Conservation (phyloP, 2,113 vertebrate genomes). For the Galemys pyrenaicus region DNA sequence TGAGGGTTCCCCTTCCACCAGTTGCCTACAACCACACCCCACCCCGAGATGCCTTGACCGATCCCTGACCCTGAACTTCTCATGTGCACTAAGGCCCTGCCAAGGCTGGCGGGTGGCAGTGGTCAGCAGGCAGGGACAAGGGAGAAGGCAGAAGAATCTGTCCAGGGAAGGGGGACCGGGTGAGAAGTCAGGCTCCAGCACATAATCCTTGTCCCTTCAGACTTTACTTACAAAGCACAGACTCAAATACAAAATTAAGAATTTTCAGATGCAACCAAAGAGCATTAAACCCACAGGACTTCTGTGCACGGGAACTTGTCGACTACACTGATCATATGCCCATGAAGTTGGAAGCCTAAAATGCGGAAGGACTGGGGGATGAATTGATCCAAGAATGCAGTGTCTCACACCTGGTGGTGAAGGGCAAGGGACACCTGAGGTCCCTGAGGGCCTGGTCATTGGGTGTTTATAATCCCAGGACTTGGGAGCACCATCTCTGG, state of each 20-base stretch:
- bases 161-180: rapidly evolving
- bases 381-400: neutral
- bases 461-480: neutral
- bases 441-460: neutral
- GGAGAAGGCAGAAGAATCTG: neutral
- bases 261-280: neutral
- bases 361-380: neutral
- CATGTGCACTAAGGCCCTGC: neutral
- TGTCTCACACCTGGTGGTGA: neutral
- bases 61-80: neutral
- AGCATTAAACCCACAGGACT: neutral
- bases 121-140: neutral
- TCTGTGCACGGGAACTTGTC: neutral
- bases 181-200: neutral
- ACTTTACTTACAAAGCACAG: neutral
- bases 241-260: neutral
- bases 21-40: rapidly evolving
- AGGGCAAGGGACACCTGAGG: neutral
- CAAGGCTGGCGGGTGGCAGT: neutral
- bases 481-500: neutral
- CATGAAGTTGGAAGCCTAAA: neutral
- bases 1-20: neutral
- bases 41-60: neutral
- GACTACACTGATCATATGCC: neutral
- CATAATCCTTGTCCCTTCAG: neutral